Evolutionary conservation across 2,797 vertebrate genomes (phyloP).

Genomic region (Knipowitschia caucasica): DNA sequence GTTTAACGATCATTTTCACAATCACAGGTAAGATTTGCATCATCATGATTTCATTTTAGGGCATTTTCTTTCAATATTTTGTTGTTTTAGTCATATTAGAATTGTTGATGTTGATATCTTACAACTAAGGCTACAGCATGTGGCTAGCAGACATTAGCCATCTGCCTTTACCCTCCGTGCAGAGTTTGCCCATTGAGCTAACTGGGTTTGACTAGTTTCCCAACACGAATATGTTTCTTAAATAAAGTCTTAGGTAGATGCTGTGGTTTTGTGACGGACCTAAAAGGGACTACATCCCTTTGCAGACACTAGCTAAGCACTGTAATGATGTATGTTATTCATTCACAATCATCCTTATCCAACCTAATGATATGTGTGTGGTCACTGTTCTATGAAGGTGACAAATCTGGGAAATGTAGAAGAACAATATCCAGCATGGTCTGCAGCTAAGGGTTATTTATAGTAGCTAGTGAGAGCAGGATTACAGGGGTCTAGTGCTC

Average conservation of each 20-base stretch:
- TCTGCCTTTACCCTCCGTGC: neutral
- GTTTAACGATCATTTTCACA: conserved; percentile 15
- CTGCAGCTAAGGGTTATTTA: conserved; percentile 3
- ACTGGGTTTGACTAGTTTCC: neutral
- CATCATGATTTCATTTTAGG: neutral
- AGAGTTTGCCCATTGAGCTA: neutral
- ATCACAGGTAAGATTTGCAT: conserved; percentile 43
- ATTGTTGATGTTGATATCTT: neutral
- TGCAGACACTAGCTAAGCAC: neutral
- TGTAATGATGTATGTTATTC: neutral
- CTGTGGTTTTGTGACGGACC: neutral
- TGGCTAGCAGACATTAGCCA: conserved; percentile 4
- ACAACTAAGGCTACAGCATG: neutral
- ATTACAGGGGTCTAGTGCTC: neutral
- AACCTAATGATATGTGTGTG: too few species aligned
- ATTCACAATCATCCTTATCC: neutral
- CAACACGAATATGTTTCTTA: too few species aligned
- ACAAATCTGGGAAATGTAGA: neutral
- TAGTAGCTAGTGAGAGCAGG: neutral
- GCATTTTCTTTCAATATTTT: neutral
- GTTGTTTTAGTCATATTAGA: too few species aligned
- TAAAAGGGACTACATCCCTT: neutral
- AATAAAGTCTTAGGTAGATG: neutral
- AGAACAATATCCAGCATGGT: neutral
- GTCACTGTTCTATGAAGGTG: too few species aligned